A percentile compares a stretch with the other conserved stretches of the same genome.
Evolutionary conservation across 2,113 vertebrate species (phyloP).

Genomic region (Seriola aureovittata): DNA sequence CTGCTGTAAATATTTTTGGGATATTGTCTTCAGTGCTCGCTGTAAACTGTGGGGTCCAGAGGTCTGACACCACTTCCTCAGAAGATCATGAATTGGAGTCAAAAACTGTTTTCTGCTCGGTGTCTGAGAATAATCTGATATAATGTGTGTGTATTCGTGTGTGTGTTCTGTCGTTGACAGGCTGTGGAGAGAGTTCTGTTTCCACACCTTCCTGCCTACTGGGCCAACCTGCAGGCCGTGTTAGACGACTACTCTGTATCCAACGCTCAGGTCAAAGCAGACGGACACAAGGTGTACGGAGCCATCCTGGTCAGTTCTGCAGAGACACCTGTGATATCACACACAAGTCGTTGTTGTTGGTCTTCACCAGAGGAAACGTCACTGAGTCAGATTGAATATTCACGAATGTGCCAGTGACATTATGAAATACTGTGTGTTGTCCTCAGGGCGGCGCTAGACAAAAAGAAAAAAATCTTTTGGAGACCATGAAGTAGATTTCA

Average conservation of each 20-base stretch:
- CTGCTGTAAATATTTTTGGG: neutral
- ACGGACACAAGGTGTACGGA: conserved; percentile 95
- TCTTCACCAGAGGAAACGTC: neutral
- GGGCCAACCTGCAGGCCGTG: conserved; percentile 93
- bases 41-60: too few species aligned
- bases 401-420: too few species aligned
- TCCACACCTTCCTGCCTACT: conserved; percentile 93
- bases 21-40: neutral
- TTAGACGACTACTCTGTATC: conserved; percentile 94
- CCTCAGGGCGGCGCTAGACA: neutral
- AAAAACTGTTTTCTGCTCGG: neutral
- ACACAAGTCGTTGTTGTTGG: neutral
- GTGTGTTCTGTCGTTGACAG: conserved; percentile 65
- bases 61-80: neutral
- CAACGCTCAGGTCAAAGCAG: conserved; percentile 95
- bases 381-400: too few species aligned
- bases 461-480: too few species aligned
- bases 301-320: conserved; percentile 89
- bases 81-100: too few species aligned
- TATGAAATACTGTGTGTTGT: neutral
- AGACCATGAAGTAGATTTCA: neutral
- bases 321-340: too few species aligned
- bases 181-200: conserved; percentile 93
- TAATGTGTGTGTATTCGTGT: neutral
- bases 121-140: neutral